phyloP scores from a whole-genome alignment of 2,888 invertebrate genomes.

The Mesorhabditis spiculigera region DNA sequence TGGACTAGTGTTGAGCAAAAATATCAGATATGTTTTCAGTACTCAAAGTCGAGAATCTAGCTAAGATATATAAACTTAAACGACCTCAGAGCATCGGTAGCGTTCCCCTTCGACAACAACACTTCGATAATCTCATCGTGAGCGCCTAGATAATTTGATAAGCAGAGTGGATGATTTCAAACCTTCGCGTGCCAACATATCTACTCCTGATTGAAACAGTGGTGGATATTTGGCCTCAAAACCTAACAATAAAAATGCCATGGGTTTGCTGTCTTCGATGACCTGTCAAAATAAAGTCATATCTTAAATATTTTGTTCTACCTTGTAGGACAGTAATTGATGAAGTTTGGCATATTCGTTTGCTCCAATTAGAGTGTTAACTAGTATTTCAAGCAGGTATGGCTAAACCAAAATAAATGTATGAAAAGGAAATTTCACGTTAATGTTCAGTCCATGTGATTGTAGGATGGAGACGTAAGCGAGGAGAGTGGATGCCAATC shows the following conservation, averaged over 20 bases:
- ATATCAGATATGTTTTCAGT: too few species aligned
- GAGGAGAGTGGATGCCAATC: background rate
- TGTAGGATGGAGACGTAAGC: background rate
- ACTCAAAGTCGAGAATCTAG: too few species aligned
- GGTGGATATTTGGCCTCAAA: constrained; percentile 38
- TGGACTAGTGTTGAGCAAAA: too few species aligned
- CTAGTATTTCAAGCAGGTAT: constrained; percentile 40
- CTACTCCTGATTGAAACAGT: constrained; percentile 34
- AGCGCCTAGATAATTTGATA: constrained; percentile 10
- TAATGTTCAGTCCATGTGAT: background rate
- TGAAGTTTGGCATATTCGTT: constrained; percentile 34
- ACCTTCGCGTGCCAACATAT: constrained; percentile 24
- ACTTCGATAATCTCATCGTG: constrained; percentile 34
- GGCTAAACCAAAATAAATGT: constrained; percentile 15
- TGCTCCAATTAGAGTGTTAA: constrained; percentile 30
- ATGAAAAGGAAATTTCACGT: background rate
- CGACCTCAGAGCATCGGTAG: constrained; percentile 22
- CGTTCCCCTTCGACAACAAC: constrained; percentile 27
- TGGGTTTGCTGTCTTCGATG: constrained; percentile 35
- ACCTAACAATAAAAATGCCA: constrained; percentile 34
- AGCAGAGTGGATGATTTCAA: background rate
- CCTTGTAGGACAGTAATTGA: constrained; percentile 40
- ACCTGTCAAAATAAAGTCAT: constrained; percentile 19
- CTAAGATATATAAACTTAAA: background rate
- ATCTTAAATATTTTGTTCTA: constrained; percentile 7